A percentile compares a stretch with the other conserved stretches of the same genome.
phyloP scores from a whole-genome alignment of 30 jellyfish, hydroid and myxozoan species.

The Hydra vulgaris region DNA sequence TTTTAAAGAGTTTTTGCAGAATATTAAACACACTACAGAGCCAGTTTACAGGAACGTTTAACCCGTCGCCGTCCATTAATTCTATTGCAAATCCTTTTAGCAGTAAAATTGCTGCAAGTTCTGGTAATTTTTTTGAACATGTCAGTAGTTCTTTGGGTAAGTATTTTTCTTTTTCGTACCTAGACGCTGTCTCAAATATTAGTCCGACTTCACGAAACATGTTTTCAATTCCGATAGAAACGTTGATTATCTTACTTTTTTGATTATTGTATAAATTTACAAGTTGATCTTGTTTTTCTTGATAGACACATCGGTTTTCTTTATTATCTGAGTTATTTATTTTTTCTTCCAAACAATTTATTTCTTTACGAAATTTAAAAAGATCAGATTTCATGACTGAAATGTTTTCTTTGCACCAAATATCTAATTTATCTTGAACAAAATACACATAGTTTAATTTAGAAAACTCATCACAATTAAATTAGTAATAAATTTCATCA shows the following conservation, averaged over 20 bases:
- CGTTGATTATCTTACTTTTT: background rate
- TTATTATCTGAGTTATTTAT: background rate
- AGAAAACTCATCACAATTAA: background rate
- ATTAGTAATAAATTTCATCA: background rate
- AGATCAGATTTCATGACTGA: background rate
- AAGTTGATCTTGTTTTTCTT: background rate
- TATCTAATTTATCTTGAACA: constrained; percentile 1
- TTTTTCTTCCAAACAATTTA: background rate
- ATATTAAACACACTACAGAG: background rate
- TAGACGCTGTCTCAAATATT: constrained; percentile 4
- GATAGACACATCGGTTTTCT: background rate
- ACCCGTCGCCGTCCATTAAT: constrained; percentile 28
- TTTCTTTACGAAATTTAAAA: no score
- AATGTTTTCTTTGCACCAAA: constrained; percentile 2
- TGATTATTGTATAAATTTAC: background rate
- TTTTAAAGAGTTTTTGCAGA: background rate
- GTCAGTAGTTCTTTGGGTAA: background rate
- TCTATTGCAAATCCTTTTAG: constrained; percentile 22
- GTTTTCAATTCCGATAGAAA: constrained; percentile 12
- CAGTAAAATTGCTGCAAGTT: constrained; percentile 9
- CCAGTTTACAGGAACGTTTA: constrained; percentile 22
- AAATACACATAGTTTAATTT: background rate
- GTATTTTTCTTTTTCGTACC: background rate
- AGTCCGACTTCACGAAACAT: constrained; percentile 26
- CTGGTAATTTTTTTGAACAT: background rate